Evolutionary conservation across 2,113 vertebrate species (phyloP).

Genomic region (Candoia aspera): DNA sequence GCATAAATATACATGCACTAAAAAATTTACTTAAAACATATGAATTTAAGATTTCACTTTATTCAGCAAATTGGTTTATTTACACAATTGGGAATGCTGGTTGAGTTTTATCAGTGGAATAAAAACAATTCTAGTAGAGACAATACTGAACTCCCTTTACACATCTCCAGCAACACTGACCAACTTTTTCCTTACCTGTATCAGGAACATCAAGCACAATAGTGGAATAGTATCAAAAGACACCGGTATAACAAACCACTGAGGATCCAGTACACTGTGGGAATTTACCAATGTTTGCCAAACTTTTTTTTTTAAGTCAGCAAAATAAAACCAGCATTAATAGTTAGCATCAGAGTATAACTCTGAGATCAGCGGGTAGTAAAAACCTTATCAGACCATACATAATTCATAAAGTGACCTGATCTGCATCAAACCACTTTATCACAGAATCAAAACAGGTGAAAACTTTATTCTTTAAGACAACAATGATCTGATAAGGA

Average conservation of each 20-base stretch:
- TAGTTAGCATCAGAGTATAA: conserved; percentile 72
- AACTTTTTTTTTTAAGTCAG: conserved; percentile 75
- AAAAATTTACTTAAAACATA: conserved; percentile 81
- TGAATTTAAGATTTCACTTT: conserved; percentile 86
- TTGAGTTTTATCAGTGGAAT: conserved; percentile 77
- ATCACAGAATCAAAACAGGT: conserved; percentile 60
- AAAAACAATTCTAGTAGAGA: conserved; percentile 79
- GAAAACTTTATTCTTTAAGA: conserved; percentile 65
- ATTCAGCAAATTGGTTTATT: conserved; percentile 85
- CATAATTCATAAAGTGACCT: conserved; percentile 60
- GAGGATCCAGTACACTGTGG: conserved; percentile 74
- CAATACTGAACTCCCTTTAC: conserved; percentile 75
- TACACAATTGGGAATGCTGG: conserved; percentile 82
- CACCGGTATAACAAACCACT: conserved; percentile 77
- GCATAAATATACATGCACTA: conserved; percentile 69
- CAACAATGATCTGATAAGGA: conserved; percentile 77
- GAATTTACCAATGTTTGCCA: conserved; percentile 72
- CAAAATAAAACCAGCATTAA: conserved; percentile 72
- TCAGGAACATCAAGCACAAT: conserved; percentile 80
- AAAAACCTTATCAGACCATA: conserved; percentile 81
- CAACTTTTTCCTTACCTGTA: conserved; percentile 82
- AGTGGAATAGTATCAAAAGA: conserved; percentile 74
- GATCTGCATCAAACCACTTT: conserved; percentile 66
- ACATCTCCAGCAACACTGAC: conserved; percentile 66
- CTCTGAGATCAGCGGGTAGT: conserved; percentile 69